Conservation (phyloP, 1,140 invertebrate genomes). For the Polyergus mexicanus region DNA sequence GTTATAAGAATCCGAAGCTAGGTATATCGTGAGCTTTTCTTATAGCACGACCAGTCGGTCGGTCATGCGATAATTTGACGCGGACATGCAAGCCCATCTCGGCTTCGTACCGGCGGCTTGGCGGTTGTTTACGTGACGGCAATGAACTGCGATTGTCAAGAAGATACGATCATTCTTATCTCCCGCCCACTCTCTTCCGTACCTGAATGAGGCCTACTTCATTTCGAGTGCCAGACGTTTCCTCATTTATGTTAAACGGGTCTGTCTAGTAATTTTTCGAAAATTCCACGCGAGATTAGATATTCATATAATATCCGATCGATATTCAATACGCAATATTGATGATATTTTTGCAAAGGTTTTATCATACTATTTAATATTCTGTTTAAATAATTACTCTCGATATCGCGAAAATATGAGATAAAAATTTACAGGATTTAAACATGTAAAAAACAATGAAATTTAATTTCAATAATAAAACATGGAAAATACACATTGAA, state of each 20-base stretch:
- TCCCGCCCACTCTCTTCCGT: constrained; percentile 21
- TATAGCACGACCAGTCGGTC: constrained; percentile 32
- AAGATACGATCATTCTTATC: constrained; percentile 58
- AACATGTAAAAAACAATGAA: too few species aligned
- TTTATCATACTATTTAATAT: not conserved
- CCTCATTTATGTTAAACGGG: constrained; percentile 49
- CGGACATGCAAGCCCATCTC: constrained; percentile 54
- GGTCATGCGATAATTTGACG: constrained; percentile 61
- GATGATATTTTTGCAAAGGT: constrained; percentile 2
- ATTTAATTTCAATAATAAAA: too few species aligned
- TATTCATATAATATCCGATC: constrained; percentile 29
- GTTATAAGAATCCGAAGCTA: constrained; percentile 46
- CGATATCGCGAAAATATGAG: not conserved
- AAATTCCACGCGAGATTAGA: constrained; percentile 24
- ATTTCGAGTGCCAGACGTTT: constrained; percentile 36
- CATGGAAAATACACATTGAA: too few species aligned
- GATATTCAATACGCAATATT: constrained; percentile 33
- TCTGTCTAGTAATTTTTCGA: constrained; percentile 18
- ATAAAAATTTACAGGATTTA: too few species aligned
- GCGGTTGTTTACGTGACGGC: constrained; percentile 64
- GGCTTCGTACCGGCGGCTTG: constrained; percentile 29
- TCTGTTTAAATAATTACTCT: not conserved
- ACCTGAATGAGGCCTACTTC: constrained; percentile 32
- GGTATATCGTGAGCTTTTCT: constrained; percentile 53
- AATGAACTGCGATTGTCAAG: constrained; percentile 65